These are phyloP conservation scores for Elanus axillaris DNA, from an alignment of 2,113 vertebrate species.

Conservation along the genomic window DNA sequence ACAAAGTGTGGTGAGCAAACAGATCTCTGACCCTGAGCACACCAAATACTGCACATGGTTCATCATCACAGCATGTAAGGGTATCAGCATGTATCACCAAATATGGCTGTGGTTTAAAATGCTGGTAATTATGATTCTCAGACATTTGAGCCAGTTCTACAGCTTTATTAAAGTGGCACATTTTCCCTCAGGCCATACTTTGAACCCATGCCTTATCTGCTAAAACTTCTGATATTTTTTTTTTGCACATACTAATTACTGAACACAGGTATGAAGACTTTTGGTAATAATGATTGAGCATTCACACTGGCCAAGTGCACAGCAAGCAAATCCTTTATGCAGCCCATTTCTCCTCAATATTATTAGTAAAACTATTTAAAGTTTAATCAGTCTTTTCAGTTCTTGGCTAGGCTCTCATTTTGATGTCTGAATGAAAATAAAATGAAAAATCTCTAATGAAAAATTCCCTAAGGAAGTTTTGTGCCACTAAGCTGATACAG, in stretches of 20 bases:
- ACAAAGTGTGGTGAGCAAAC: neutral
- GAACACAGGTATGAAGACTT: neutral
- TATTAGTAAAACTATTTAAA: slow-evolving; percentile 26
- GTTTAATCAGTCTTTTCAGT: slow-evolving; percentile 1
- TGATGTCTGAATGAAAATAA: neutral
- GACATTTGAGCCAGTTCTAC: neutral
- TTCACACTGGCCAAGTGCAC: neutral
- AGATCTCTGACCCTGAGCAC: neutral
- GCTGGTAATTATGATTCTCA: neutral
- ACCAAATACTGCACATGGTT: accelerated
- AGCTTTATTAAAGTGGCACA: neutral
- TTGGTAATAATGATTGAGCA: neutral
- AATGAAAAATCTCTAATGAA: slow-evolving; percentile 13
- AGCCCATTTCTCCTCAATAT: neutral
- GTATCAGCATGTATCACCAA: neutral
- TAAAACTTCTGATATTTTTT: neutral
- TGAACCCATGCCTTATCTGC: neutral
- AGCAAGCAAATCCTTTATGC: neutral
- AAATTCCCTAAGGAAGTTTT: slow-evolving; percentile 10
- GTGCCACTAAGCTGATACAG: slow-evolving; percentile 40
- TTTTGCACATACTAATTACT: neutral
- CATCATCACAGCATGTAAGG: neutral
- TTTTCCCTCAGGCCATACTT: neutral
- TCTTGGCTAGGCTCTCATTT: neutral
- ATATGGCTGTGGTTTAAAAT: neutral